Percentiles rank a stretch among this genome's conserved stretches.
Evolutionary conservation across 1,140 invertebrate genomes (phyloP).

Genomic region (Dendroctonus ponderosae): DNA sequence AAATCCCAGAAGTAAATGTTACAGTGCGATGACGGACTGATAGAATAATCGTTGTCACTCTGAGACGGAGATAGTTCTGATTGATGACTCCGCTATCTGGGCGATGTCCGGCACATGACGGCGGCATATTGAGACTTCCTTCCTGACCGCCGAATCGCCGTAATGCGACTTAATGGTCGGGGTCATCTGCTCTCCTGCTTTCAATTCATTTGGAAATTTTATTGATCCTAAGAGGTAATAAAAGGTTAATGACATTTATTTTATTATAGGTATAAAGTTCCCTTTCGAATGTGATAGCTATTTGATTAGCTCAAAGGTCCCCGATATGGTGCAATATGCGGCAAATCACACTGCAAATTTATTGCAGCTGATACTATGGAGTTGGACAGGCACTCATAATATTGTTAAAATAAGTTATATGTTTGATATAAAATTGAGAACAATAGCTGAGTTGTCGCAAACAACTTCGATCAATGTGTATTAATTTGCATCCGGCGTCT

Average conservation of each 20-base stretch:
- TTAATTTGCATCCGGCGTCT: too few relatives aligned
- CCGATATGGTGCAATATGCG: not conserved
- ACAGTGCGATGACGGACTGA: conserved; percentile 10
- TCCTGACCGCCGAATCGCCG: conserved; percentile 41
- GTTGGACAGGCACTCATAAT: too few relatives aligned
- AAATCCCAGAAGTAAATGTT: conserved; percentile 3
- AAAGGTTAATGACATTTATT: conserved; percentile 31
- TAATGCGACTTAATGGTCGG: conserved; percentile 43
- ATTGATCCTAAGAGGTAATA: conserved; percentile 39
- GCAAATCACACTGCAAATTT: too few relatives aligned
- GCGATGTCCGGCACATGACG: conserved; percentile 46
- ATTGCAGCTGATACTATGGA: too few relatives aligned
- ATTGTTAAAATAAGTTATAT: too few relatives aligned
- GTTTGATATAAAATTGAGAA: too few relatives aligned
- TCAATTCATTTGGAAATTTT: conserved; percentile 40
- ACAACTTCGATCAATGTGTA: too few relatives aligned
- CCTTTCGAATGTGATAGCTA: not conserved
- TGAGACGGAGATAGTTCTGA: conserved; percentile 45
- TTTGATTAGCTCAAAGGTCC: not conserved
- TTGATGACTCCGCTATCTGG: conserved; percentile 48
- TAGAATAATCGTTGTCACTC: conserved; percentile 43
- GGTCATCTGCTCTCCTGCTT: conserved; percentile 32
- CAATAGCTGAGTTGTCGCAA: too few relatives aligned
- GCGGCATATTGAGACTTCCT: conserved; percentile 50
- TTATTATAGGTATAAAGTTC: conserved; percentile 6